A percentile compares a stretch with the other conserved stretches of the same genome.
Evolutionary conservation across 1,140 invertebrate species (phyloP).

Genomic region (Chironomus striatipennis): DNA sequence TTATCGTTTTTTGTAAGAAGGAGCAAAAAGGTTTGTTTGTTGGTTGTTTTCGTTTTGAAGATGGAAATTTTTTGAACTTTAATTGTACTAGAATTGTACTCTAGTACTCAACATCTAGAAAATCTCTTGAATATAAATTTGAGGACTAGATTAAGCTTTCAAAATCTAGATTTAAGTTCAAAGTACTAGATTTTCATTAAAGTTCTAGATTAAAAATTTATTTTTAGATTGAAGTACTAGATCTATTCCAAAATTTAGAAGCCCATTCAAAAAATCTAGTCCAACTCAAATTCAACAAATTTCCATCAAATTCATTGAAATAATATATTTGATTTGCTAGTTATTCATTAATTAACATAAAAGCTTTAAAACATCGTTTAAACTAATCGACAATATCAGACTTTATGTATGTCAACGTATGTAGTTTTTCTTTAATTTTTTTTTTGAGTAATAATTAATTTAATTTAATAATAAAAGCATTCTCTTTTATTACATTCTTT

Average conservation of each 20-base stretch:
- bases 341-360: neutral
- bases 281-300: too few species aligned
- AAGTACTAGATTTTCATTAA: too few species aligned
- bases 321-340: neutral
- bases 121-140: too few species aligned
- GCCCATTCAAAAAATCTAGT: too few species aligned
- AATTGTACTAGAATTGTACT: too few species aligned
- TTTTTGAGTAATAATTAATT: neutral
- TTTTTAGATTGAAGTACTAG: too few species aligned
- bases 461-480: neutral
- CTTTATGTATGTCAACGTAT: constrained; percentile 9
- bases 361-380: constrained; percentile 13
- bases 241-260: too few species aligned
- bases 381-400: constrained; percentile 9
- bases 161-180: too few species aligned
- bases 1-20: neutral
- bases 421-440: neutral
- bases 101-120: too few species aligned
- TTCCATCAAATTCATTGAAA: too few species aligned
- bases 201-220: too few species aligned
- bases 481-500: neutral
- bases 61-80: neutral
- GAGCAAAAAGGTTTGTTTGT: neutral
- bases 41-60: neutral
- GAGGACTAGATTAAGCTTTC: too few species aligned